Evolutionary conservation across 2,797 vertebrate genomes (phyloP).

Genomic region (Neoniphon sammara): DNA sequence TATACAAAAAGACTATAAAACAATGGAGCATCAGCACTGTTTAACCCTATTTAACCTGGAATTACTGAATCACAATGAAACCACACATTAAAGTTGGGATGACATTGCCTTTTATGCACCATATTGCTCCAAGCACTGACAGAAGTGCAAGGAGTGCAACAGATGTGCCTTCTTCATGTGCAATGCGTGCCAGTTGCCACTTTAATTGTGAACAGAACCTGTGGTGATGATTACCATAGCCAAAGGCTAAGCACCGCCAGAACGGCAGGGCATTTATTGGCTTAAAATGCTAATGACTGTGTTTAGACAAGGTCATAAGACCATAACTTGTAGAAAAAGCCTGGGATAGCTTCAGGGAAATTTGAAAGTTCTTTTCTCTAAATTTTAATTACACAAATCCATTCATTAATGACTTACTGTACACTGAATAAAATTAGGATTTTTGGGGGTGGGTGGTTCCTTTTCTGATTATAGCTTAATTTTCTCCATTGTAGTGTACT

Average conservation of each 20-base stretch:
- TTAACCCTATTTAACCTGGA: background rate
- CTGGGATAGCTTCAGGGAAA: background rate
- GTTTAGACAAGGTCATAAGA: background rate
- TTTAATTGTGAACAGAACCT: slow-evolving; percentile 8
- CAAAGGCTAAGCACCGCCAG: background rate
- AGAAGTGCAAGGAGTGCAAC: background rate
- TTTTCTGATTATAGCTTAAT: no score
- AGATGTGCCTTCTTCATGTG: background rate
- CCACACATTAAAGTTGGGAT: background rate
- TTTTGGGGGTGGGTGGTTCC: background rate
- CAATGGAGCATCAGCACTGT: background rate
- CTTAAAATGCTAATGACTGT: background rate
- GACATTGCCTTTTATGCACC: background rate
- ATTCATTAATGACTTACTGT: background rate
- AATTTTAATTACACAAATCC: background rate
- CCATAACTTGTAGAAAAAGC: background rate
- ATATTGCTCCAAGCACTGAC: background rate
- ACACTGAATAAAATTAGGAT: background rate
- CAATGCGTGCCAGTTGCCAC: background rate
- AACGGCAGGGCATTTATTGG: background rate
- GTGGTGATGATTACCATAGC: background rate
- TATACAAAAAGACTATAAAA: background rate
- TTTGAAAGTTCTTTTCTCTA: background rate
- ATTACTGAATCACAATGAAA: background rate
- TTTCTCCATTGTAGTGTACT: no score